These are phyloP conservation scores for Falco cherrug DNA, from an alignment of 2,797 vertebrate species.

Conservation along the genomic window DNA sequence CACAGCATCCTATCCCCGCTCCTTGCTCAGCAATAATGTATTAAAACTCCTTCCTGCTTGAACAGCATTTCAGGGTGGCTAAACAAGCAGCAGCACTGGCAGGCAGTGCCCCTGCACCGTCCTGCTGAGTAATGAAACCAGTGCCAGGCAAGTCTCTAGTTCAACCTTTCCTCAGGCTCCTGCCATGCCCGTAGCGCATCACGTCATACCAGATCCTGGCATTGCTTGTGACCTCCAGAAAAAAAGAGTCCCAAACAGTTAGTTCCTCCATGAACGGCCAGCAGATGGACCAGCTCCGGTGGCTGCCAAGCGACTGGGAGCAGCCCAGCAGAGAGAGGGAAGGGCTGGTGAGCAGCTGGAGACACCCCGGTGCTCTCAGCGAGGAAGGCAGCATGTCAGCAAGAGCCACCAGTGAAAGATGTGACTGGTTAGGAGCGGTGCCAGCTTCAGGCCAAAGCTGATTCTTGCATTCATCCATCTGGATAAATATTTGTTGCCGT, in stretches of 20 bases:
- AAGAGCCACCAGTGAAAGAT: slow-evolving; percentile 30
- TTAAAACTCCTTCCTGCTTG: neutral
- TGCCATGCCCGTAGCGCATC: neutral
- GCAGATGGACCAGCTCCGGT: slow-evolving; percentile 30
- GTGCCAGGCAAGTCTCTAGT: slow-evolving; percentile 34
- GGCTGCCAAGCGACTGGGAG: slow-evolving; percentile 36
- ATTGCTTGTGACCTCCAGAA: slow-evolving; percentile 29
- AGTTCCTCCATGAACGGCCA: neutral
- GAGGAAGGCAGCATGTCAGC: slow-evolving; percentile 7
- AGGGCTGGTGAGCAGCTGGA: slow-evolving; percentile 32
- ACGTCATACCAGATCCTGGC: neutral
- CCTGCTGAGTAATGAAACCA: neutral
- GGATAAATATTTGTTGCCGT: slow-evolving; percentile 57
- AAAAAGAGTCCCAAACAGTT: neutral
- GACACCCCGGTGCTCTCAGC: neutral
- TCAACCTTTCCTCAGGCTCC: slow-evolving; percentile 52
- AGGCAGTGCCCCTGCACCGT: neutral
- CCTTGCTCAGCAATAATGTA: neutral
- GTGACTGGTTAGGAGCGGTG: slow-evolving; percentile 18
- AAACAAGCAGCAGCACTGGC: slow-evolving; percentile 2
- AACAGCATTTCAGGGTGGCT: neutral
- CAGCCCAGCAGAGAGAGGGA: neutral
- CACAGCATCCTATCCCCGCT: neutral
- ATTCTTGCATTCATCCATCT: slow-evolving; percentile 14
- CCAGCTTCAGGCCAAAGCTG: slow-evolving; percentile 39